These are phyloP conservation scores for Cryptotis parvus DNA, from an alignment of 2,113 vertebrate genomes.

Conservation along the genomic window DNA sequence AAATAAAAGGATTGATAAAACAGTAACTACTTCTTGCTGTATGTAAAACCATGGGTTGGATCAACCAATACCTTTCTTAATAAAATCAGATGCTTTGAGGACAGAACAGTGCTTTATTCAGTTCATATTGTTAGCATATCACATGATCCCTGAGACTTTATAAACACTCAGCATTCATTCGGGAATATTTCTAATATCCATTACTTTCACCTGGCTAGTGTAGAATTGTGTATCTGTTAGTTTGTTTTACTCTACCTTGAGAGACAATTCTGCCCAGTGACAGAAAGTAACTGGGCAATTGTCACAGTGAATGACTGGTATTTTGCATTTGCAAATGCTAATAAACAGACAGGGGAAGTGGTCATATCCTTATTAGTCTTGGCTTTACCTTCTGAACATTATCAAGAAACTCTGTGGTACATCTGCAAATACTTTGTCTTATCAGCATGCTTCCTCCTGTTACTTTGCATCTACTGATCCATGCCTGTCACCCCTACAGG, in stretches of 20 bases:
- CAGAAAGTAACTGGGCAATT: neutral
- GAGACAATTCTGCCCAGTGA: neutral
- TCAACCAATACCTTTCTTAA: neutral
- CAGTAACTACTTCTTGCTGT: neutral
- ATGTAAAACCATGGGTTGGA: neutral
- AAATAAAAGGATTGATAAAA: neutral
- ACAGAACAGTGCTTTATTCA: neutral
- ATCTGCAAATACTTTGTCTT: neutral
- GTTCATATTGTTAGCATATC: neutral
- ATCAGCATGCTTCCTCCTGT: neutral
- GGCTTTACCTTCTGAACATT: neutral
- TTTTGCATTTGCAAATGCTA: neutral
- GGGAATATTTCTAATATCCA: neutral
- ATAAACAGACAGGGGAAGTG: neutral
- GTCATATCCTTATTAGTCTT: neutral
- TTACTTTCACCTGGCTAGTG: neutral
- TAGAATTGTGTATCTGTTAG: neutral
- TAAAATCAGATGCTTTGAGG: neutral
- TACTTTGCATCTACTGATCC: neutral
- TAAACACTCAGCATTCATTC: neutral
- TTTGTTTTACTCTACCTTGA: neutral
- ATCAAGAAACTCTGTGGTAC: neutral
- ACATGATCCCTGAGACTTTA: neutral
- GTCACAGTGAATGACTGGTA: neutral
- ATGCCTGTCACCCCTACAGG: neutral